phyloP scores from a whole-genome alignment of 2,888 invertebrate genomes.

The Zootermopsis nevadensis region DNA sequence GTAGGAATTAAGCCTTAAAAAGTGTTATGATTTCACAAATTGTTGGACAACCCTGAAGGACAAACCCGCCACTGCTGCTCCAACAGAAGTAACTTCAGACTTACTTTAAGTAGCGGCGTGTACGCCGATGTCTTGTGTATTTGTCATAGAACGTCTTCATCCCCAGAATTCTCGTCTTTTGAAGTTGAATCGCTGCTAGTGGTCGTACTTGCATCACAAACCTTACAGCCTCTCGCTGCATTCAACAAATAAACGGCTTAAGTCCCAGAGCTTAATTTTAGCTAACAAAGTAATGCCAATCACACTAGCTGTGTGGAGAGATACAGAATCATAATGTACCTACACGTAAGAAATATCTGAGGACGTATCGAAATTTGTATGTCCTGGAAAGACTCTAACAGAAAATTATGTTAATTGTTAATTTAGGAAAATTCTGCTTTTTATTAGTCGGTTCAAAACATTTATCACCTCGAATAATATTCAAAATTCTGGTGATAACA shows the following conservation, averaged over 20 bases:
- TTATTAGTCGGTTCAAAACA: too few species aligned
- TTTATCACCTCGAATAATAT: too few species aligned
- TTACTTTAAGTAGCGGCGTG: constrained; percentile 15
- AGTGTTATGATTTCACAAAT: neutral
- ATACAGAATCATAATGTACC: too few species aligned
- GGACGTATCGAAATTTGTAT: too few species aligned
- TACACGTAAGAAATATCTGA: too few species aligned
- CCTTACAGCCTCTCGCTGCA: neutral
- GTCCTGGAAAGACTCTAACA: too few species aligned
- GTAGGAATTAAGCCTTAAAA: too few species aligned
- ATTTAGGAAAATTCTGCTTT: too few species aligned
- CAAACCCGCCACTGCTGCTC: neutral
- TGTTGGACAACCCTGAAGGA: constrained; percentile 13
- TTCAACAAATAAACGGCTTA: neutral
- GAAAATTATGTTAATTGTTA: too few species aligned
- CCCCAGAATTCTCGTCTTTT: constrained; percentile 26
- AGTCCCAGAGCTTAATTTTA: neutral
- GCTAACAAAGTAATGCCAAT: too few species aligned
- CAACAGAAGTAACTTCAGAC: constrained; percentile 28
- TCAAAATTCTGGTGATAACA: too few species aligned
- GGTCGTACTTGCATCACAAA: constrained; percentile 23
- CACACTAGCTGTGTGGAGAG: too few species aligned
- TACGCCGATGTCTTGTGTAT: constrained; percentile 30
- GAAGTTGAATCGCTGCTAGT: constrained; percentile 28
- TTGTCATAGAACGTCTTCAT: constrained; percentile 35